Evolutionary conservation across 1,140 invertebrate species (phyloP).

Genomic region (Megathymus violae): DNA sequence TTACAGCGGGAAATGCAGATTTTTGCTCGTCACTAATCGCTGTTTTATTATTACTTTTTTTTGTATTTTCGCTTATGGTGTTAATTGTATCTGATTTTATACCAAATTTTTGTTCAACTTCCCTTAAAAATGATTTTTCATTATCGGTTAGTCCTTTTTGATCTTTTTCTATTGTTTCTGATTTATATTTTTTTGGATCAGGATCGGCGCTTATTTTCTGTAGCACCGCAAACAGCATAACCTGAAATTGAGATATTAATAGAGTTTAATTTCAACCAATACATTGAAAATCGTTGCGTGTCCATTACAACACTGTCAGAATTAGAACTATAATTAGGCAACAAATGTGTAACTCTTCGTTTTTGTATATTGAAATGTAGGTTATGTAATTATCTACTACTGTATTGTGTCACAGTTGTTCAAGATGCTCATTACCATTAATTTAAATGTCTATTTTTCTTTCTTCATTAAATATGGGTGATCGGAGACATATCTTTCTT

Average conservation of each 20-base stretch:
- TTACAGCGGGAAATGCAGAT: conserved; percentile 79
- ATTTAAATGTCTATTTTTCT: conserved; percentile 15
- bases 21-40: conserved; percentile 41
- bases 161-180: conserved; percentile 54
- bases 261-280: neutral
- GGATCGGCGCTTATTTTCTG: conserved; percentile 48
- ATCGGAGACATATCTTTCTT: neutral
- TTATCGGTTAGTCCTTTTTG: conserved; percentile 68
- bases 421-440: conserved; percentile 4
- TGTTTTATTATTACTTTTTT: conserved; percentile 38
- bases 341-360: conserved; percentile 41
- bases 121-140: conserved; percentile 77
- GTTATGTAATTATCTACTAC: conserved; percentile 41
- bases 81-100: conserved; percentile 65
- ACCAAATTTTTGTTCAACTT: conserved; percentile 80
- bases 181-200: conserved; percentile 75
- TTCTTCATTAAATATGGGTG: neutral
- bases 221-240: conserved; percentile 53
- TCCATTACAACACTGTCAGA: conserved; percentile 38
- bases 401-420: conserved; percentile 11
- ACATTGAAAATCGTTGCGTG: conserved; percentile 17
- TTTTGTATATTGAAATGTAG: conserved; percentile 39
- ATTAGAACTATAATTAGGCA: conserved; percentile 44
- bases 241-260: conserved; percentile 57
- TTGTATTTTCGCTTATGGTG: conserved; percentile 40